These are phyloP conservation scores for Pterostichus madidus DNA, from an alignment of 2,888 invertebrate genomes.

Conservation along the genomic window DNA sequence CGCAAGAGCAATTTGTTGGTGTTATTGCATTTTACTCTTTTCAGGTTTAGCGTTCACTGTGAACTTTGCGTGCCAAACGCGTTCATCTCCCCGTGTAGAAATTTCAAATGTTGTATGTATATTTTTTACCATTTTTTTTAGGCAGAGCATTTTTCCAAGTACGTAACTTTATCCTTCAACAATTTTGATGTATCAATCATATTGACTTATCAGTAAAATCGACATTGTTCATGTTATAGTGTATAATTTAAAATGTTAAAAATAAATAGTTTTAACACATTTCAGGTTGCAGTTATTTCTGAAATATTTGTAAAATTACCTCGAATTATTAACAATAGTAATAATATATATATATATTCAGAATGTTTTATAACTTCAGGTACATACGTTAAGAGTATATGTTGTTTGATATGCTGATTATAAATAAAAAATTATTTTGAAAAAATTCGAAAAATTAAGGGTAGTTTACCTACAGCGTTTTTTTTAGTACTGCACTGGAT, in stretches of 20 bases:
- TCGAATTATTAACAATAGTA: not conserved
- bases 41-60: constrained; percentile 62
- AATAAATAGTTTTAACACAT: constrained; percentile 65
- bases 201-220: constrained; percentile 63
- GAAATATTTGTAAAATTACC: too few relatives aligned
- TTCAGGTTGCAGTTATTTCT: not conserved
- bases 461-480: too few relatives aligned
- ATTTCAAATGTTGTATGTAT: constrained; percentile 59
- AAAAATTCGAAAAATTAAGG: too few relatives aligned
- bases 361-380: too few relatives aligned
- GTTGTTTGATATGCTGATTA: too few relatives aligned
- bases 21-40: constrained; percentile 59
- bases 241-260: constrained; percentile 63
- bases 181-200: constrained; percentile 67
- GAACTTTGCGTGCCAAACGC: constrained; percentile 66
- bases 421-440: too few relatives aligned
- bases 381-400: too few relatives aligned
- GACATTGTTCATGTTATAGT: constrained; percentile 67
- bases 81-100: constrained; percentile 62
- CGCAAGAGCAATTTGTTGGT: constrained; percentile 56
- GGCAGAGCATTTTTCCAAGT: constrained; percentile 55
- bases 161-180: constrained; percentile 61
- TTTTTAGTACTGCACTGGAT: too few relatives aligned
- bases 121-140: constrained; percentile 54
- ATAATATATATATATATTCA: too few relatives aligned